Conservation (phyloP, 2,113 vertebrate species). For the Carassius auratus region DNA sequence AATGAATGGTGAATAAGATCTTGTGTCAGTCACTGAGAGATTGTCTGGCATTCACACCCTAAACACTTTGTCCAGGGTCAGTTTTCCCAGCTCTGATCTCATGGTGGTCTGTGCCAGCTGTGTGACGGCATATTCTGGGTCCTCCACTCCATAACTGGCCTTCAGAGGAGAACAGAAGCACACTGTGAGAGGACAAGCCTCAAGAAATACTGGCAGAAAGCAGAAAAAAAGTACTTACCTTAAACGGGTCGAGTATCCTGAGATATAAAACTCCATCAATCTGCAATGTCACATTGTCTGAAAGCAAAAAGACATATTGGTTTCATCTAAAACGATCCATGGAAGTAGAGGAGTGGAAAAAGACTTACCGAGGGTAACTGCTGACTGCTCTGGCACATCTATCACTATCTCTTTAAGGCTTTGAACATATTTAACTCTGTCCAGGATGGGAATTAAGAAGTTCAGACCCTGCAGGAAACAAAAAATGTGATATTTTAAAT, state of each 20-base stretch:
- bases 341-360: neutral
- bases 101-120: slow-evolving; percentile 97
- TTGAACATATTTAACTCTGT: slow-evolving; percentile 91
- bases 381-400: slow-evolving; percentile 95
- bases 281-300: slow-evolving; percentile 96
- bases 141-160: slow-evolving; percentile 96
- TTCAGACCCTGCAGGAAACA: slow-evolving; percentile 85
- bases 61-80: slow-evolving; percentile 94
- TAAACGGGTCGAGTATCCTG: slow-evolving; percentile 93
- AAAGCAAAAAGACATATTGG: neutral
- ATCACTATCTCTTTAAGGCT: slow-evolving; percentile 98
- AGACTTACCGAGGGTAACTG: slow-evolving; percentile 86
- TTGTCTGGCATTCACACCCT: slow-evolving; percentile 74
- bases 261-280: slow-evolving; percentile 97
- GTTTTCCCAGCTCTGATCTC: slow-evolving; percentile 95
- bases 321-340: neutral
- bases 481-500: neutral
- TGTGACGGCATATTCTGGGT: slow-evolving; percentile 95
- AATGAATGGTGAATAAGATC: neutral
- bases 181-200: neutral
- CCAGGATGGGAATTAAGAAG: slow-evolving; percentile 90
- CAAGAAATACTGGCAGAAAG: neutral
- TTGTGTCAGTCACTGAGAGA: neutral
- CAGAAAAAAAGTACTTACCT: slow-evolving; percentile 74
- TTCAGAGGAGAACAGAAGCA: slow-evolving; percentile 40